A percentile compares a stretch with the other conserved stretches of the same genome.
These are phyloP conservation scores for Chloroceryle aenea DNA, from an alignment of 2,113 vertebrate species.

Conservation along the genomic window DNA sequence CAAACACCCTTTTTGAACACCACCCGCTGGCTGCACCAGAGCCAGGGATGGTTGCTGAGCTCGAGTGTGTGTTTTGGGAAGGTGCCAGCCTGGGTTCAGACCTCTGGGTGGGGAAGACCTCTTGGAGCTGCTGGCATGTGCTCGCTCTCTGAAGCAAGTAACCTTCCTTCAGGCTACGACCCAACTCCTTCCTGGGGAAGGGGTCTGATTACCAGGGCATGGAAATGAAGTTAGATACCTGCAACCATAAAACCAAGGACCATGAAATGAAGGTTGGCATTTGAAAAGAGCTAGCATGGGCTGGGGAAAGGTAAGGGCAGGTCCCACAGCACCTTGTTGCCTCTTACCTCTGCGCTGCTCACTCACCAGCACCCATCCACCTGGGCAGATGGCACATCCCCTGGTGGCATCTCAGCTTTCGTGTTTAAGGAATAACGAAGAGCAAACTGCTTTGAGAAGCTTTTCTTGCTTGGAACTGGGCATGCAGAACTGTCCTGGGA, in stretches of 20 bases:
- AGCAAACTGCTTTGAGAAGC: background rate
- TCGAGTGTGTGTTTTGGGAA: rapidly evolving
- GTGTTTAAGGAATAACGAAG: background rate
- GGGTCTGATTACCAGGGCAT: background rate
- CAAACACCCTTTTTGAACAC: background rate
- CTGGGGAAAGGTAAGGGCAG: background rate
- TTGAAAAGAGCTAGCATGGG: background rate
- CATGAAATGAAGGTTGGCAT: background rate
- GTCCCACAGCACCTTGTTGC: background rate
- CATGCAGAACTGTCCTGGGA: background rate
- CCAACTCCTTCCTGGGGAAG: background rate
- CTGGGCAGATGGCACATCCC: background rate
- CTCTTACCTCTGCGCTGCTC: background rate
- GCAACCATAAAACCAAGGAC: background rate
- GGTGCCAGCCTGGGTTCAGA: background rate
- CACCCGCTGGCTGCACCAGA: background rate
- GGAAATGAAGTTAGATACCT: background rate
- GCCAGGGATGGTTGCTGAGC: background rate
- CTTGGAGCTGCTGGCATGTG: background rate
- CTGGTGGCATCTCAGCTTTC: background rate
- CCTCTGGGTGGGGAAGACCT: background rate
- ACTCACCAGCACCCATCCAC: background rate
- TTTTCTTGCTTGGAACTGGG: background rate
- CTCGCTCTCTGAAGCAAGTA: background rate
- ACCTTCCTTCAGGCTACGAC: background rate